These are phyloP conservation scores for Bufo gargarizans DNA, from an alignment of 2,113 vertebrate genomes.

Conservation along the genomic window DNA sequence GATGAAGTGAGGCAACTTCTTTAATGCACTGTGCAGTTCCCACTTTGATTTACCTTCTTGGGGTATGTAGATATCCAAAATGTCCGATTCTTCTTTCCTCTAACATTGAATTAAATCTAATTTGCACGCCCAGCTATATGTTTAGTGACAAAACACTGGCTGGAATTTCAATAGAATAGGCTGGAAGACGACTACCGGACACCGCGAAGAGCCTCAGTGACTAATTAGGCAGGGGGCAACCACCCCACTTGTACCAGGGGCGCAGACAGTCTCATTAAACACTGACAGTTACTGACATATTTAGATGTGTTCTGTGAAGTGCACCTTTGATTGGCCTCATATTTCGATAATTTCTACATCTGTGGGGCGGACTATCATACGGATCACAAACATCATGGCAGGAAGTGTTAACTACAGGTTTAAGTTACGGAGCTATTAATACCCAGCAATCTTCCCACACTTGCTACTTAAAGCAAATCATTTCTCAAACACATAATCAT, in stretches of 20 bases:
- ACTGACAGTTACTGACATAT: neutral
- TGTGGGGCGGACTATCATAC: neutral
- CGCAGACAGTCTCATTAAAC: neutral
- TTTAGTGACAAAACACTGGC: too few relatives aligned
- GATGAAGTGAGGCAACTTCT: too few relatives aligned
- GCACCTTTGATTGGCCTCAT: neutral
- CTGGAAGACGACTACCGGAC: neutral
- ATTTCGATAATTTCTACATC: neutral
- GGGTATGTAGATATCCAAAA: too few relatives aligned
- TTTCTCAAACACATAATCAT: slow-evolving; percentile 41
- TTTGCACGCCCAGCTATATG: too few relatives aligned
- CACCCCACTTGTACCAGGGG: neutral
- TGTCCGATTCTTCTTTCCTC: too few relatives aligned
- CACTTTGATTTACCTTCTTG: too few relatives aligned
- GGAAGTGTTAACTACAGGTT: slow-evolving; percentile 32
- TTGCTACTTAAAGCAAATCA: slow-evolving; percentile 27
- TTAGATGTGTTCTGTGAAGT: neutral
- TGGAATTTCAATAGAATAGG: too few relatives aligned
- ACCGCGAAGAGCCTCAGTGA: neutral
- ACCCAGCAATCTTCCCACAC: slow-evolving; percentile 24
- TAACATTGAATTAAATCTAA: too few relatives aligned
- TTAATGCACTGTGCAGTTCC: too few relatives aligned
- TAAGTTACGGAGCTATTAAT: slow-evolving; percentile 42
- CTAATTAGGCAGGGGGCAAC: neutral
- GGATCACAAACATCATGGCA: slow-evolving; percentile 9